Percentiles rank a stretch among this genome's conserved stretches.
These are phyloP conservation scores for Sylvilagus bachmani DNA, from an alignment of 2,113 vertebrate species.

Conservation along the genomic window DNA sequence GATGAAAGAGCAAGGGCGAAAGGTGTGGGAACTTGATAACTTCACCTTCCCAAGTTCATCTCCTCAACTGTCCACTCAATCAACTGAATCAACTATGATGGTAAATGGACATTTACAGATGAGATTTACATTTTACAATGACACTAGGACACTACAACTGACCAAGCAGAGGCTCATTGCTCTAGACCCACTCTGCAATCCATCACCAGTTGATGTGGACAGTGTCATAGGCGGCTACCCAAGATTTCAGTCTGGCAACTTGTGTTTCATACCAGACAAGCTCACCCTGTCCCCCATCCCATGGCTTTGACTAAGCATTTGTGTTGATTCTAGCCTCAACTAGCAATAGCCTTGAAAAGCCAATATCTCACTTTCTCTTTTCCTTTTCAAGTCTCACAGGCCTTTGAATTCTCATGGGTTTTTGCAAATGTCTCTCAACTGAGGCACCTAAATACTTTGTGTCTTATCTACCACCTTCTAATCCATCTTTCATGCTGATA, in stretches of 20 bases:
- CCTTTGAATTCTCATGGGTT: not conserved
- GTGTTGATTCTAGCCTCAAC: not conserved
- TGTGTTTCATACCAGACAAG: not conserved
- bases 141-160: not conserved
- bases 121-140: not conserved
- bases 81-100: not conserved
- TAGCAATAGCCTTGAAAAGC: not conserved
- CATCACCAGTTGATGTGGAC: not conserved
- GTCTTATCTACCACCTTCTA: not conserved
- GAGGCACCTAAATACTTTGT: not conserved
- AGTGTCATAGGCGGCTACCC: not conserved
- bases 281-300: not conserved
- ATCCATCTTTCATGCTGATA: not conserved
- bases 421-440: not conserved
- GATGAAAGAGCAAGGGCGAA: too few relatives aligned
- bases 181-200: not conserved
- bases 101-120: not conserved
- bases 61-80: not conserved
- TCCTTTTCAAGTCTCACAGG: not conserved
- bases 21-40: too few relatives aligned
- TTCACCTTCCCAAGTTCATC: too few relatives aligned
- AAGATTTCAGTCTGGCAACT: not conserved
- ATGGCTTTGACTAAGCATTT: not conserved
- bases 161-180: not conserved
- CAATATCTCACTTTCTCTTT: not conserved